Base-by-base conservation (phyloP, 2,888 invertebrate genomes). In the Pherbina coryleti region DNA sequence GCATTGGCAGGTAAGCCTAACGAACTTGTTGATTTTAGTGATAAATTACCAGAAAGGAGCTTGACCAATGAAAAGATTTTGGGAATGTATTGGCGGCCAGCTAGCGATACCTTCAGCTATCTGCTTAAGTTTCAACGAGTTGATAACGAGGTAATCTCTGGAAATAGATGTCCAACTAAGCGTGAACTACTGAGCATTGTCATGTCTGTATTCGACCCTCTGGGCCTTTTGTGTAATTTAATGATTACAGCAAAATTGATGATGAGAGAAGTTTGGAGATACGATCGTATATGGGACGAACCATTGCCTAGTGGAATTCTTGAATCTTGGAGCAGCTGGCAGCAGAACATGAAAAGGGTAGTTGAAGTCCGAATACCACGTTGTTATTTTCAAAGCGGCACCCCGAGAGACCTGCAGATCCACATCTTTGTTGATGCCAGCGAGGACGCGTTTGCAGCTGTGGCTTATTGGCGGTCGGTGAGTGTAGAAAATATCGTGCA, bases 21-120 rank as follows among this genome's bases (percentile, higher is more conserved):
- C 31, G 31, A 31, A 31, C 31, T 31, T 31, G 31, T 31, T 31
- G 31, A 14, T 5, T 51, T 22, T 51, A 28, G 44, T 49, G 25
- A 31, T 14, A 11, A 14, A 57, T 22, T 5, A 57, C 9, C 57
- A 22, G n/a, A 22, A 31, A 57, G 17, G 34, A 14, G 64, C 25
- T 57, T 31, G 22, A 22, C 57, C 14, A 66, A 11, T 11, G 71
- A 34, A 37, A 53, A 25, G 49, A 74, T 81, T 1, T 70, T 84
- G 19, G 84, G 82, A 0, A 69, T 84, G 44, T 74, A 28, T 25
- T 82, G 83, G 83, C 78, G 82, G 22, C 44, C 78, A 2, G 3
- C 25, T 5, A 51, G 57, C 3, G 83, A 84, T 66, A 66, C 62
- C 14, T 80, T 84, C 22, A 75, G 28, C 22, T 78, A 69, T 44